Evolutionary conservation across 2,113 vertebrate species (phyloP).

Genomic region (Anoplopoma fimbria): DNA sequence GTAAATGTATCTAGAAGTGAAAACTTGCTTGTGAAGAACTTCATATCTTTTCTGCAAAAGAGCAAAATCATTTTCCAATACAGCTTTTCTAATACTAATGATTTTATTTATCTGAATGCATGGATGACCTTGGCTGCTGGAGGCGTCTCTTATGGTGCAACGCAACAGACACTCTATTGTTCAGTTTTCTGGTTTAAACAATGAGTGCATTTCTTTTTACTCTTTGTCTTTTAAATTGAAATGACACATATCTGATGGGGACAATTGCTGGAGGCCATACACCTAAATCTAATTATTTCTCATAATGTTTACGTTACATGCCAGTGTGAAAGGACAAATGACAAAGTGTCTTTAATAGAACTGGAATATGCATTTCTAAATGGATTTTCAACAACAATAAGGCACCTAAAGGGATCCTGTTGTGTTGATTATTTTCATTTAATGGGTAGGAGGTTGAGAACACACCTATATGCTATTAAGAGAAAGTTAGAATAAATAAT

Average conservation of each 20-base stretch:
- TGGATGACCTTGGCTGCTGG: slow-evolving; percentile 52
- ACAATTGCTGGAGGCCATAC: slow-evolving; percentile 32
- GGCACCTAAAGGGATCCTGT: slow-evolving; percentile 13
- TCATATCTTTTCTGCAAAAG: background rate
- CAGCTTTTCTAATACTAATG: background rate
- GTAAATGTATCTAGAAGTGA: background rate
- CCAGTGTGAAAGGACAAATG: background rate
- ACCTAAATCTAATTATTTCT: slow-evolving; percentile 59
- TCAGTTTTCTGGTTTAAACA: slow-evolving; percentile 22
- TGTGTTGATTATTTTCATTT: slow-evolving; percentile 21
- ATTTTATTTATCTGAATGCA: slow-evolving; percentile 41
- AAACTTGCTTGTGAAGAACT: background rate
- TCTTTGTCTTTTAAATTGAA: slow-evolving; percentile 50
- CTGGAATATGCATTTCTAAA: slow-evolving; percentile 19
- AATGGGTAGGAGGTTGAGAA: background rate
- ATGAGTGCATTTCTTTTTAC: slow-evolving; percentile 31
- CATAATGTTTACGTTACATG: slow-evolving; percentile 44
- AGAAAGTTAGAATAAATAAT: background rate
- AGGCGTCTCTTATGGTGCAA: slow-evolving; percentile 12
- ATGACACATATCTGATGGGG: slow-evolving; percentile 1
- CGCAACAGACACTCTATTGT: slow-evolving; percentile 19
- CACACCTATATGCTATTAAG: background rate
- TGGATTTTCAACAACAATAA: slow-evolving; percentile 34
- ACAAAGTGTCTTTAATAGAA: slow-evolving; percentile 40
- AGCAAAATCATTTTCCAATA: background rate